A percentile compares a stretch with the other conserved stretches of the same genome.
These are phyloP conservation scores for Sebastes minor DNA, from an alignment of 2,797 vertebrate genomes.

Conservation along the genomic window DNA sequence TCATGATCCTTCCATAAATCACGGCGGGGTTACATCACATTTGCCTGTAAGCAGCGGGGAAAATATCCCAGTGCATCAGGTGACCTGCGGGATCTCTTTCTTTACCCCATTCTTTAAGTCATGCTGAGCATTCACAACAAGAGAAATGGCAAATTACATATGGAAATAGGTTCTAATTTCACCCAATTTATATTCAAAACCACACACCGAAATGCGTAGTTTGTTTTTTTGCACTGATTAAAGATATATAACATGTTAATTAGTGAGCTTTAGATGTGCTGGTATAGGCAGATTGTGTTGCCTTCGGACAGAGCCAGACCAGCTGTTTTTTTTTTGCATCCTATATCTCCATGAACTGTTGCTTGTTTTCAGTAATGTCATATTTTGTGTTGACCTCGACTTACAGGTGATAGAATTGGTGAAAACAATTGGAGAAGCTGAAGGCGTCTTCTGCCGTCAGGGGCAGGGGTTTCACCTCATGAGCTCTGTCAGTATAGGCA, in stretches of 20 bases:
- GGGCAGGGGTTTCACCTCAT: conserved; percentile 7
- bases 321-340: not conserved
- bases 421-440: not conserved
- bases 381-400: not conserved
- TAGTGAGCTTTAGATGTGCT: not conserved
- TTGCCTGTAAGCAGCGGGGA: conserved; percentile 15
- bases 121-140: not conserved
- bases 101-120: conserved; percentile 11
- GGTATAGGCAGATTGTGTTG: not conserved
- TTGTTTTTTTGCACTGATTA: not conserved
- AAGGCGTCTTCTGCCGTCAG: not conserved
- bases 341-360: not conserved
- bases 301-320: not conserved
- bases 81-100: conserved; percentile 39
- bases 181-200: not conserved
- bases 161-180: conserved; percentile 1
- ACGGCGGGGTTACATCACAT: conserved; percentile 40
- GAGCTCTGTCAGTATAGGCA: conserved; percentile 3
- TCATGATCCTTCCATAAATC: conserved; percentile 76
- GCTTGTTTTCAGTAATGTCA: not conserved
- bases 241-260: not conserved
- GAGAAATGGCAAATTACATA: conserved; percentile 6
- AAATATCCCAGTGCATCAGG: conserved; percentile 12
- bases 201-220: not conserved
- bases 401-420: not conserved